Conservation (phyloP, 2,888 invertebrate genomes). For the Parnassius glacialis region DNA sequence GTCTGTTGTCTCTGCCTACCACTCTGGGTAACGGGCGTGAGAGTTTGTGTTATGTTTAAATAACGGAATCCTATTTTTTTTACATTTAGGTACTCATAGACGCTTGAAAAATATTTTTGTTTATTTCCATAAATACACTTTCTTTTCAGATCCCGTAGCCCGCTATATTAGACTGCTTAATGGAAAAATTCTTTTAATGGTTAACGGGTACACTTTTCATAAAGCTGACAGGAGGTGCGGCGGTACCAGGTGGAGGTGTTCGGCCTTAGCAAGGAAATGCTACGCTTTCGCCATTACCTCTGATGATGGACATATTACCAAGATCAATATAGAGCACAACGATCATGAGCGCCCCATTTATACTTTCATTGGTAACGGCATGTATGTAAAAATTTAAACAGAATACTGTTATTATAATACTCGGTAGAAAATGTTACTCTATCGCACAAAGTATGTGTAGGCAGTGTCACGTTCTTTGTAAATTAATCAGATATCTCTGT, state of each 20-base stretch:
- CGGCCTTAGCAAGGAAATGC: background rate
- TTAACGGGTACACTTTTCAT: background rate
- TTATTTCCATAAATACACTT: background rate
- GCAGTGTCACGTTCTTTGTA: too few species aligned
- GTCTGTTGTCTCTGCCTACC: too few species aligned
- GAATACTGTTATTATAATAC: too few species aligned
- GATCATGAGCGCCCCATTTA: background rate
- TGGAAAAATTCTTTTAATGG: slow-evolving; percentile 4
- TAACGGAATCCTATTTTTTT: too few species aligned
- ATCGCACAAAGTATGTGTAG: too few species aligned
- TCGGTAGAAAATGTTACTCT: too few species aligned
- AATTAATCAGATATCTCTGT: too few species aligned
- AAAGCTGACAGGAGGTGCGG: background rate
- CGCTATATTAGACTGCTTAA: background rate
- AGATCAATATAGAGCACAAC: background rate
- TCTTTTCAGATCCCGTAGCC: background rate
- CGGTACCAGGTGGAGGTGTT: slow-evolving; percentile 1
- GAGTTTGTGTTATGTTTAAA: too few species aligned
- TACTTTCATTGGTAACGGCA: background rate
- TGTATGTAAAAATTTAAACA: background rate
- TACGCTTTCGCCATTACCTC: background rate
- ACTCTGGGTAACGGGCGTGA: too few species aligned
- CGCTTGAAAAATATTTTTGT: too few species aligned
- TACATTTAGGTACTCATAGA: too few species aligned
- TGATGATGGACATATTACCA: background rate